Evolutionary conservation across 2,797 vertebrate genomes (phyloP), one percentile per base, ranked within the genome.

Genomic region (Platalea minor): DNA sequence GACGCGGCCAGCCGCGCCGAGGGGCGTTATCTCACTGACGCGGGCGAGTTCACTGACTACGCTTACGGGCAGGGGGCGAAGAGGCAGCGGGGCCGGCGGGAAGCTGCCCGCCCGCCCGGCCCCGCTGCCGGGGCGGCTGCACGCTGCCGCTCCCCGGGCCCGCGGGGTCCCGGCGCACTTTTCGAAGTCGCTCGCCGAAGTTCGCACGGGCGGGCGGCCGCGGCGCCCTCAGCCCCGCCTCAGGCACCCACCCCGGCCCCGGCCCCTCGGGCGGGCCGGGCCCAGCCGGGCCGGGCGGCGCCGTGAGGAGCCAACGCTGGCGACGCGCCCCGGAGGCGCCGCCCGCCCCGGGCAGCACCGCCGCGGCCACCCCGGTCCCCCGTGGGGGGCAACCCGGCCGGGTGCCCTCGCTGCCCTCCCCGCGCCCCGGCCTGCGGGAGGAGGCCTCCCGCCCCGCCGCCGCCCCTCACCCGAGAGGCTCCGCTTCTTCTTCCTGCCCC

Each of bases 381-480:
- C 41, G 25, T 2, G 45, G 5, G 12, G 21, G 3, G 24, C 50
- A 11, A 20, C 26, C 33, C 11, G 5, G 5, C 20, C 45, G 1
- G 31, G 35, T 17, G 2, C 23, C 57, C 46, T 41, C 46, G 7
- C 45, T 26, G 37, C 70, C n/a, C 46, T n/a, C 60, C 74, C 8
- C 76, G 23, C 73, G 23, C 20, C 82, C 37, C 12, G 16, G 37
- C 15, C 57, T 19, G 18, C 51, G 5, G 37, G 14, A 69, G 23
- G 16, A 86, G n/a, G 73, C 43, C 50, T 20, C 79, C 72, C 75
- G 72, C 82, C 89, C 73, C 75, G 51, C 82, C 65, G 28, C 46
- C n/a, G 60, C 45, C 54, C 33, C 98, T 98, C 98, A 99, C 99
- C 99, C 98, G 98, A 97, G 68, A 97, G 91, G 57, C 94, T 95